phyloP scores from a whole-genome alignment of 2,888 invertebrate species.

The Toxonevra muliebris region DNA sequence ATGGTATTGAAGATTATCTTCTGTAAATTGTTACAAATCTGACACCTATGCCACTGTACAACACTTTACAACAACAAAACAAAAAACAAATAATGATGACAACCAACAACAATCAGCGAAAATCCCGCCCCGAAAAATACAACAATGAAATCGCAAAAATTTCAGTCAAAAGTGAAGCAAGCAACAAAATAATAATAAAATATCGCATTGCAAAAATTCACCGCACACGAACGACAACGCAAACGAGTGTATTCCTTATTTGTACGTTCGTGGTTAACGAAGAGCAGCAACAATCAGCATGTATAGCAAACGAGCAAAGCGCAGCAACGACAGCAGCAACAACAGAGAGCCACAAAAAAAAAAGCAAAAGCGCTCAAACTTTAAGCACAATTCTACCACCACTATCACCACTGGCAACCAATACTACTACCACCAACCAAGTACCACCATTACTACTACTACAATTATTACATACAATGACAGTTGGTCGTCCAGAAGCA shows the following conservation, averaged over 20 bases:
- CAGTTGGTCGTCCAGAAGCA: too few relatives aligned
- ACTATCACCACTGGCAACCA: slow-evolving; percentile 8
- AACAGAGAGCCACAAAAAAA: slow-evolving; percentile 6
- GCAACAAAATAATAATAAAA: slow-evolving; percentile 22
- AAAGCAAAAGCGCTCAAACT: background rate
- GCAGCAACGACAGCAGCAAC: slow-evolving; percentile 11
- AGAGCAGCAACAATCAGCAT: background rate
- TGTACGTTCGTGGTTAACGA: background rate
- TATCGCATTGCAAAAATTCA: slow-evolving; percentile 26
- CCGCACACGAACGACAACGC: slow-evolving; percentile 7
- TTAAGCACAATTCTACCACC: slow-evolving; percentile 29
- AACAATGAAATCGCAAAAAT: slow-evolving; percentile 5
- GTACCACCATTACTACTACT: slow-evolving; percentile 3
- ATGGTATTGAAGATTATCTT: too few relatives aligned
- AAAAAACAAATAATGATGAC: slow-evolving; percentile 16
- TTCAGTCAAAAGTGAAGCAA: background rate
- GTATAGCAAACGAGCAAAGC: slow-evolving; percentile 4
- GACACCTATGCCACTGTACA: slow-evolving; percentile 11
- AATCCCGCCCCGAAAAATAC: slow-evolving; percentile 40
- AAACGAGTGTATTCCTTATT: background rate
- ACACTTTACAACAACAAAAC: background rate
- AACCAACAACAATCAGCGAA: slow-evolving; percentile 18
- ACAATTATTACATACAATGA: slow-evolving; percentile 6
- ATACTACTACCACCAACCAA: slow-evolving; percentile 18
- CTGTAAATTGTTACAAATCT: slow-evolving; percentile 7